Base-by-base conservation (phyloP, 2,797 vertebrate genomes). In the Eleutherodactylus coqui region DNA sequence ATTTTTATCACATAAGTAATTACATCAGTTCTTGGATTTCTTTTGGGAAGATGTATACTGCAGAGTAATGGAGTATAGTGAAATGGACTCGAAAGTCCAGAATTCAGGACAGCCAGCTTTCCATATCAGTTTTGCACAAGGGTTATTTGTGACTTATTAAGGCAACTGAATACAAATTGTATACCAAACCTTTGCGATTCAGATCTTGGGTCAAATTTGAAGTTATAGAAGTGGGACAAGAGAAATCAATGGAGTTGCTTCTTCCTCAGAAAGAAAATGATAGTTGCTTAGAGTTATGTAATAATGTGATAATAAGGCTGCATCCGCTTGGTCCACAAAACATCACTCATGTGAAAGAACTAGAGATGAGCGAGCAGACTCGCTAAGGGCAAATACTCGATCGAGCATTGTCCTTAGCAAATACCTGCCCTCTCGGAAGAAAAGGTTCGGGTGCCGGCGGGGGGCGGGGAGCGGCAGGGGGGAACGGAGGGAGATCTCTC, bases 221-320 rank as follows among this genome's bases (percentile, higher is more conserved):
- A 45, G 38, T 70, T 70, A n/a, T 41, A 41, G 67, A 41, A 14
- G 36, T 43, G 70, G 45, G 11, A 45, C 24, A 27, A 34, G 17
- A 73, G 41, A 73, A 73, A 73, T 73, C 70, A 73, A 73, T 73
- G 41, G 8, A 73, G 11, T n/a, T 45, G 24, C 24, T 73, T 45
- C 38, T 45, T 73, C 45, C 4, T 7, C 70, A 27, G 21, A 27
- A 27, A 73, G 19, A 73, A 73, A 73, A 43, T 43, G 41, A 45
- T 27, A 73, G 38, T 27, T 2, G 70, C 27, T 73, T 73, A 45
- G 70, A 73, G 41, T 5, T 45, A n/a, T 27, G 41, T 45, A 73
- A 14, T 43, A 11, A 72, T 38, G 32, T 67, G 36, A 34, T 5
- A 34, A 36, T 67, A n/a, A n/a, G n/a, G n/a, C n/a, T n/a, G n/a